Evolutionary conservation across 2,888 invertebrate species (phyloP), one percentile per base, ranked within the genome.

Genomic region (Dastarcus helophoroides): DNA sequence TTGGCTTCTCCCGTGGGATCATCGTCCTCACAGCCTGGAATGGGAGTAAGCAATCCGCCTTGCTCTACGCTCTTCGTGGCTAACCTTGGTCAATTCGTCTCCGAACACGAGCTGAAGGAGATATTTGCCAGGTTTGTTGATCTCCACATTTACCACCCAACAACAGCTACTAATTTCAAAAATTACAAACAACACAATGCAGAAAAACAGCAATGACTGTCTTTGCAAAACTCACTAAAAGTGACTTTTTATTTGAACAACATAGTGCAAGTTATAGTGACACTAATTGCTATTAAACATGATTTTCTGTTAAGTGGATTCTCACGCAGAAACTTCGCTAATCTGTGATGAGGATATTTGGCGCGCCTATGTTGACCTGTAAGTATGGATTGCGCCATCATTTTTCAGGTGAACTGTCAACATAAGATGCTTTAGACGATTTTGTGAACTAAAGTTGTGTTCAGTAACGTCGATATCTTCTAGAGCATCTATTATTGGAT

Each of bases 51-150:
- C 59, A 82, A 85, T 61, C 81, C 85, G 48, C 93, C 93, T 50
- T 94, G 93, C 73, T 91, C 91, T 53, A 97, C 97, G 47, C 79
- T 97, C 47, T 97, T 97, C 70, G 94, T 97, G 59, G 95, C 95
- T 57, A 97, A 97, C 68, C 76, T 97, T 58, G 94, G 95, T 48
- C 90, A 90, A 66, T 91, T 89, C 64, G 93, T 94, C 55, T 91
- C 90, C 47, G 97, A 97, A 67, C 94, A 95, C 60, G 95, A 97
- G 66, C 79, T 97, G 50, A 94, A 94, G 72, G 93, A 94, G 67
- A 84, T 97, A 60, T 94, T 95, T 69, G 85, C 85, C 77, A 93
- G 91, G 93, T 94, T 65, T 17, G 19, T 17, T 17, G 6, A 17
- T n/a, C 6, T n/a, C 6, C 6, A 17, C n/a, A 17, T 17, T 17